Base-by-base conservation (phyloP, 1,140 invertebrate genomes). In the Triops cancriformis region DNA sequence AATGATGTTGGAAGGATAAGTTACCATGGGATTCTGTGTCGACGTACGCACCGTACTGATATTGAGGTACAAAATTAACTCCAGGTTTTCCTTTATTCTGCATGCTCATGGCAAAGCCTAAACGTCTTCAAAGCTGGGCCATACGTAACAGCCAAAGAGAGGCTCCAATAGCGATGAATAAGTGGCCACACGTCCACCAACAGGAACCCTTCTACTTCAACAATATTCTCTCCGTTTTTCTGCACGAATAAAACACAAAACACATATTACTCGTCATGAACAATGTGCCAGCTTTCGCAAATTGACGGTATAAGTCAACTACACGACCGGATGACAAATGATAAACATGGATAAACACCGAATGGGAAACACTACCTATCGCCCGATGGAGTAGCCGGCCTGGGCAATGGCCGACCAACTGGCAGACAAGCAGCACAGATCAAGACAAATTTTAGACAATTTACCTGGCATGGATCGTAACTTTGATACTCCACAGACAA, bases 331-430 rank as follows among this genome's bases (percentile, higher is more conserved):
- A 64, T 64, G 51, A 64, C 51, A 64, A 7, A 23, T 23, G 51
- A 64, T 64, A 64, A 64, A 64, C 51, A n/a, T 23, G 51, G 51
- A 64, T 64, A 64, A 64, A 64, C 51, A 64, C 51, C 51, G 18
- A 64, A 64, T 18, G 51, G 51, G 10, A 6, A 64, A 64, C 18
- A 64, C 51, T n/a, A 14, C 10, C 51, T 23, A 64, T 64, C 10
- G 51, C 51, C 51, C 51, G 2, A 64, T 64, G 51, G 51, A 64
- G 23, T 14, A 64, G 51, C 51, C 51, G 51, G 51, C 51, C 51
- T 64, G 51, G 51, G 51, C 51, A 64, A 64, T 64, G 51, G 51
- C 51, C 51, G 51, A 64, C 51, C 51, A 64, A 64, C 51, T 64
- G 51, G 51, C 51, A 23, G 51, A 23, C 51, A 64, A 64, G 51